These are phyloP conservation scores for Python bivittatus DNA, from an alignment of 2,113 vertebrate genomes.

Conservation along the genomic window DNA sequence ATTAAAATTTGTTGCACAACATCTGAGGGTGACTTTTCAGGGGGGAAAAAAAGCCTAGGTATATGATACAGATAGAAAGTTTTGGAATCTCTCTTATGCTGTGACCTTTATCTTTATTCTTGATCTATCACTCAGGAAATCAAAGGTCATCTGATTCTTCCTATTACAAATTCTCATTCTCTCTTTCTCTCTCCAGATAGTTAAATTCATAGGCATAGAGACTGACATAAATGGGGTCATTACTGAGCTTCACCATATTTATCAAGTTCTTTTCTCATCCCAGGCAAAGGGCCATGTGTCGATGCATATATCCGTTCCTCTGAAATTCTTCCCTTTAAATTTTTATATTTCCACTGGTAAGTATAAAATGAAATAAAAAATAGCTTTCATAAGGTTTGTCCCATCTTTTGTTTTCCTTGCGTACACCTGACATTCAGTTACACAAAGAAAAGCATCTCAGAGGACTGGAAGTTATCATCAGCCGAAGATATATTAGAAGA, in stretches of 20 bases:
- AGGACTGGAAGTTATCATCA: background rate
- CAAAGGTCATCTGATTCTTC: constrained; percentile 39
- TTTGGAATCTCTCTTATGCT: constrained; percentile 28
- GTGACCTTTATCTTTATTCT: constrained; percentile 50
- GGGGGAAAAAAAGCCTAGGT: background rate
- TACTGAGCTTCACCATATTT: constrained; percentile 22
- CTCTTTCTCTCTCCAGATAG: background rate
- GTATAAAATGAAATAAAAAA: constrained; percentile 24
- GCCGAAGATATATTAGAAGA: background rate
- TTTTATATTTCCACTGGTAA: constrained; percentile 7
- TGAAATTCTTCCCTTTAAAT: background rate
- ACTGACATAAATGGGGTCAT: constrained; percentile 13
- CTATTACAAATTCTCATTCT: background rate
- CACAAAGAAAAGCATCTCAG: background rate
- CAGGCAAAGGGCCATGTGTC: background rate
- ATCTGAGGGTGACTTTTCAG: background rate
- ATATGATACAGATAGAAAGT: constrained; percentile 51
- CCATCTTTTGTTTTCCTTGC: constrained; percentile 20
- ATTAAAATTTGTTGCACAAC: constrained; percentile 41
- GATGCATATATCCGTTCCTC: background rate
- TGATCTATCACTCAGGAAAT: constrained; percentile 34
- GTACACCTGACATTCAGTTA: constrained; percentile 23
- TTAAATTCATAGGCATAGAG: constrained; percentile 22
- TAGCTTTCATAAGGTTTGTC: background rate
- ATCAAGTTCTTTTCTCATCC: constrained; percentile 15